Percentiles rank a stretch among this genome's conserved stretches.
These are phyloP conservation scores for Chaetogeoica ovagalla DNA, from an alignment of 2,888 invertebrate species.

Conservation along the genomic window DNA sequence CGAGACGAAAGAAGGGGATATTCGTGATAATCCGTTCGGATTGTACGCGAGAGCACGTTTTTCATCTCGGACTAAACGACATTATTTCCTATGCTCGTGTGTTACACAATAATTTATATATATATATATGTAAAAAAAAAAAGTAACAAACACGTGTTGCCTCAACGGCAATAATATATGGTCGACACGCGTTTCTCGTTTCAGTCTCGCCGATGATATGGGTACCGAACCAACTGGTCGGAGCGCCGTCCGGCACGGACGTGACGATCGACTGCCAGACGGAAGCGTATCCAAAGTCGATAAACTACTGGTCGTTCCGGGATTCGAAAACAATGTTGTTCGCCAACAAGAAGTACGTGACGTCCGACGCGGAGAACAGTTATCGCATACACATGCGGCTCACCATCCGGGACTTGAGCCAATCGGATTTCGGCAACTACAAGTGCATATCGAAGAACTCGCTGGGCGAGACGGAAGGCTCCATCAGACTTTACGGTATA, in stretches of 20 bases:
- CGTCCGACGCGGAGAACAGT: conserved; percentile 80
- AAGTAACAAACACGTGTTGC: too few relatives aligned
- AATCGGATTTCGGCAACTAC: conserved; percentile 87
- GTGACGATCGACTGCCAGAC: conserved; percentile 91
- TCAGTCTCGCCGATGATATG: conserved; percentile 91
- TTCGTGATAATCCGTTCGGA: too few relatives aligned
- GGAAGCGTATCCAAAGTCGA: conserved; percentile 87
- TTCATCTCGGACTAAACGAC: too few relatives aligned
- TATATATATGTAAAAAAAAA: too few relatives aligned
- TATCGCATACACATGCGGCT: conserved; percentile 89
- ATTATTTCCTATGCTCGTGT: too few relatives aligned
- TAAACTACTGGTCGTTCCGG: conserved; percentile 85
- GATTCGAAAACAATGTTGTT: conserved; percentile 82
- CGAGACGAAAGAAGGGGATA: too few relatives aligned
- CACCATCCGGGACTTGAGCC: conserved; percentile 80
- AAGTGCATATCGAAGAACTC: conserved; percentile 92
- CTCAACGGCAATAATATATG: too few relatives aligned
- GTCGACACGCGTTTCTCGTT: neutral
- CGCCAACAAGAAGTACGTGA: conserved; percentile 84
- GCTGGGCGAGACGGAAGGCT: conserved; percentile 89
- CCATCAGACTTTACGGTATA: conserved; percentile 90
- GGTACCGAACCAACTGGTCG: conserved; percentile 91
- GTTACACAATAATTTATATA: too few relatives aligned
- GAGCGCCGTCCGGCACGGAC: conserved; percentile 86
- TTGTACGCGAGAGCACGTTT: too few relatives aligned